Evolutionary conservation across 1,140 invertebrate species (phyloP).

Genomic region (Homarus americanus): DNA sequence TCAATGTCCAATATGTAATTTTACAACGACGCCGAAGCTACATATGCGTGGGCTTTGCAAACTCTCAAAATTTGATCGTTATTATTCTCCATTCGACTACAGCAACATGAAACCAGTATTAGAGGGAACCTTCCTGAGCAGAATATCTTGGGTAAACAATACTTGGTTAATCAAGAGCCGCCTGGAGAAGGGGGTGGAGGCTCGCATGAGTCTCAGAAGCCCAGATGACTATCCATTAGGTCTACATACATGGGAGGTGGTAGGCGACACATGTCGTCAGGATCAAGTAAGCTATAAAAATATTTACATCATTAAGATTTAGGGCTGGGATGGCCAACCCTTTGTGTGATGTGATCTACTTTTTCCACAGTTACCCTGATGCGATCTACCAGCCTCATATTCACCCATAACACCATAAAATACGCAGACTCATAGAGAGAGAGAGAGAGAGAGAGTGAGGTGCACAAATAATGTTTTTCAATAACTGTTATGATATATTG

Average conservation of each 20-base stretch:
- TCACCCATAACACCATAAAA: too few species aligned
- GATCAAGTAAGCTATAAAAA: conserved; percentile 18
- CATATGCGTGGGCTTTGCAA: conserved; percentile 23
- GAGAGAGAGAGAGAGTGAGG: too few species aligned
- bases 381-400: too few species aligned
- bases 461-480: too few species aligned
- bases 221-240: conserved; percentile 33
- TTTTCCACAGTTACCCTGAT: too few species aligned
- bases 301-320: too few species aligned
- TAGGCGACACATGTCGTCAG: conserved; percentile 18
- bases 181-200: conserved; percentile 4
- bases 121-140: neutral
- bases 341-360: too few species aligned
- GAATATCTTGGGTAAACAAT: conserved; percentile 11
- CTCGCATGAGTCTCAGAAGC: neutral
- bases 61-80: neutral
- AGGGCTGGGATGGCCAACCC: too few species aligned
- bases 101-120: conserved; percentile 5
- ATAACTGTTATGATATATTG: too few species aligned
- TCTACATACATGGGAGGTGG: conserved; percentile 32
- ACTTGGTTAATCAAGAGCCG: conserved; percentile 49
- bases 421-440: too few species aligned
- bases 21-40: neutral
- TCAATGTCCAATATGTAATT: conserved; percentile 26
- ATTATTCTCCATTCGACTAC: neutral